phyloP scores from a whole-genome alignment of 2,113 vertebrate species.

The Xiphophorus couchianus region DNA sequence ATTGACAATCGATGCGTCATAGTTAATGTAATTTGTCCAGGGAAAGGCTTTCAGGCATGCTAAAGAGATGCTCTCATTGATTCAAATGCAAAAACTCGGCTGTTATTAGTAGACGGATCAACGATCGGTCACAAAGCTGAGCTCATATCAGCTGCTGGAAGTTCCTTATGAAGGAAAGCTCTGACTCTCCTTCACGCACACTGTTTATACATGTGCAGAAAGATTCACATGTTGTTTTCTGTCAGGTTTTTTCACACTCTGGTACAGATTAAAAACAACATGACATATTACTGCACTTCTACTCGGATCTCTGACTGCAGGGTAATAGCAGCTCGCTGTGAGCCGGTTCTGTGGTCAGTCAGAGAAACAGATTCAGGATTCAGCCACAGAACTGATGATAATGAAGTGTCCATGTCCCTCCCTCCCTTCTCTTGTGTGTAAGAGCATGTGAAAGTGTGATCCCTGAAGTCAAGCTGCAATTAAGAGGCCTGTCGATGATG shows the following conservation, averaged over 20 bases:
- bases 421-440: constrained; percentile 26
- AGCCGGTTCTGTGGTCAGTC: constrained; percentile 47
- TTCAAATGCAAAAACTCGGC: constrained; percentile 48
- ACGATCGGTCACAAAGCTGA: constrained; percentile 33
- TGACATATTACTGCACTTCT: constrained; percentile 35
- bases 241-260: constrained; percentile 11
- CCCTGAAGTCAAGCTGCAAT: constrained; percentile 71
- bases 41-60: constrained; percentile 35
- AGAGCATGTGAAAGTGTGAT: constrained; percentile 40
- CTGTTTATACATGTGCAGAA: background rate
- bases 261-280: constrained; percentile 5
- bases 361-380: constrained; percentile 54
- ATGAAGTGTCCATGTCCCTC: constrained; percentile 60
- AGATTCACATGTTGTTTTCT: background rate
- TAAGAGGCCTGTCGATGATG: constrained; percentile 68
- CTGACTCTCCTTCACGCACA: background rate
- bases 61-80: constrained; percentile 48
- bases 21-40: constrained; percentile 48
- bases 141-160: constrained; percentile 8
- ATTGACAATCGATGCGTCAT: constrained; percentile 56
- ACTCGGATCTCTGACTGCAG: constrained; percentile 57
- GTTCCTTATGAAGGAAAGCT: background rate
- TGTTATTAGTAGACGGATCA: constrained; percentile 30
- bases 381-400: constrained; percentile 55
- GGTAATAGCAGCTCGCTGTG: constrained; percentile 45